Conservation (phyloP, 1,140 invertebrate genomes). For the Cotesia glomerata region DNA sequence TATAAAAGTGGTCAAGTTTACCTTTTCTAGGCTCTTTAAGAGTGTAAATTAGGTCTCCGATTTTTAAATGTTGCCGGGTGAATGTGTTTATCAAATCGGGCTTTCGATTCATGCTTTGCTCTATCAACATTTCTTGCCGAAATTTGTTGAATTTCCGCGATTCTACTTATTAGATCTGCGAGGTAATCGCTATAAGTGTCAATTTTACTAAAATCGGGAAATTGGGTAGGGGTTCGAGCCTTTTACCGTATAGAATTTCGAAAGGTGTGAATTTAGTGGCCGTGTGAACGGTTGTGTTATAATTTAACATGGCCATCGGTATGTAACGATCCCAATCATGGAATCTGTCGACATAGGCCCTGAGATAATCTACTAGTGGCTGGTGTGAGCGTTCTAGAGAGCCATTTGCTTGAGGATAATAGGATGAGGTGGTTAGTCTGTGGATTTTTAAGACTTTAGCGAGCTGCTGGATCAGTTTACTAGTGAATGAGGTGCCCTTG, state of each 20-base stretch:
- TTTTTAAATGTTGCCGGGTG: neutral
- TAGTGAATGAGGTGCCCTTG: constrained; percentile 38
- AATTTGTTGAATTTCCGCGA: neutral
- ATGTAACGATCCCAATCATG: neutral
- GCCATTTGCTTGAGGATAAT: constrained; percentile 25
- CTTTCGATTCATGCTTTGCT: neutral
- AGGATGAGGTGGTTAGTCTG: constrained; percentile 8
- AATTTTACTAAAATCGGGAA: neutral
- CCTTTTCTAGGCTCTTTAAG: neutral
- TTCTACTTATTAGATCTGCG: neutral
- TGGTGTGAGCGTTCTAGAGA: constrained; percentile 7
- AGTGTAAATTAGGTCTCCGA: neutral
- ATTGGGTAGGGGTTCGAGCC: neutral
- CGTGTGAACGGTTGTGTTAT: constrained; percentile 7
- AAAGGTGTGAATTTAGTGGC: constrained; percentile 7
- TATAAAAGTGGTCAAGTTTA: neutral
- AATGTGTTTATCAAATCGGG: neutral
- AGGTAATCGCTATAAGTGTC: constrained; percentile 8
- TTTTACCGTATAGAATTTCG: neutral
- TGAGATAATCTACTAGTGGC: neutral
- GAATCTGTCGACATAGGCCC: neutral
- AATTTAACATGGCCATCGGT: constrained; percentile 1
- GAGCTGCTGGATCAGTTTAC: constrained; percentile 36
- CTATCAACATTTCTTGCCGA: neutral
- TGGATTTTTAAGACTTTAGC: constrained; percentile 36